phyloP scores from a whole-genome alignment of 2,888 invertebrate genomes.

The Notodonta ziczac region DNA sequence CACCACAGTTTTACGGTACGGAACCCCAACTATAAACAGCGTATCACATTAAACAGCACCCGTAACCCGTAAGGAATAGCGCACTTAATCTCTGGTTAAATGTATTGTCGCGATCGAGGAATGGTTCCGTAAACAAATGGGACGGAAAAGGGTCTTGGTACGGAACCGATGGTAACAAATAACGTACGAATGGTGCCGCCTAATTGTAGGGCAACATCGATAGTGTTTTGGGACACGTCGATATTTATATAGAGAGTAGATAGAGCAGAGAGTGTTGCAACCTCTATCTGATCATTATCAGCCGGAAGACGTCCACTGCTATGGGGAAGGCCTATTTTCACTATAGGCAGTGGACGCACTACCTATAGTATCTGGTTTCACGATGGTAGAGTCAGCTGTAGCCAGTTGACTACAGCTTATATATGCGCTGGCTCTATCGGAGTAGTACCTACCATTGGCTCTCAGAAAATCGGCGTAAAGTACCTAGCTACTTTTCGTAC shows the following conservation, averaged over 20 bases:
- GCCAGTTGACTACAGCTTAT: no score
- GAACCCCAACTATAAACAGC: no score
- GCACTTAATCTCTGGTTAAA: constrained; percentile 18
- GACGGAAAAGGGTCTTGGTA: constrained; percentile 26
- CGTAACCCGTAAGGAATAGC: neutral
- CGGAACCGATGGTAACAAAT: constrained; percentile 15
- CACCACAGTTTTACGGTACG: no score
- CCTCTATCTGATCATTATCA: constrained; percentile 7
- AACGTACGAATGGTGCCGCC: neutral
- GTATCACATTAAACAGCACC: neutral
- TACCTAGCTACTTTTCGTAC: neutral
- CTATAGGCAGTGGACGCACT: no score
- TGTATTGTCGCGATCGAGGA: constrained; percentile 23
- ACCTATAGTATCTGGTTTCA: no score
- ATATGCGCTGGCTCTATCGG: no score
- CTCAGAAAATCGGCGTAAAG: neutral
- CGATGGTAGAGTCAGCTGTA: no score
- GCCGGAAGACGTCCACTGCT: constrained; percentile 10
- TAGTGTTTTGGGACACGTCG: neutral
- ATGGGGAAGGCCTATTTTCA: no score
- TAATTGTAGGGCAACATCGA: neutral
- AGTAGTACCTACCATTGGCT: no score
- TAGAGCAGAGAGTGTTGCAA: no score
- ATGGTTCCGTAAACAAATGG: constrained; percentile 25
- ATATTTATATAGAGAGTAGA: neutral